A percentile compares a stretch with the other conserved stretches of the same genome.
These are phyloP conservation scores for Notothenia coriiceps DNA, from an alignment of 2,113 vertebrate genomes.

Conservation along the genomic window DNA sequence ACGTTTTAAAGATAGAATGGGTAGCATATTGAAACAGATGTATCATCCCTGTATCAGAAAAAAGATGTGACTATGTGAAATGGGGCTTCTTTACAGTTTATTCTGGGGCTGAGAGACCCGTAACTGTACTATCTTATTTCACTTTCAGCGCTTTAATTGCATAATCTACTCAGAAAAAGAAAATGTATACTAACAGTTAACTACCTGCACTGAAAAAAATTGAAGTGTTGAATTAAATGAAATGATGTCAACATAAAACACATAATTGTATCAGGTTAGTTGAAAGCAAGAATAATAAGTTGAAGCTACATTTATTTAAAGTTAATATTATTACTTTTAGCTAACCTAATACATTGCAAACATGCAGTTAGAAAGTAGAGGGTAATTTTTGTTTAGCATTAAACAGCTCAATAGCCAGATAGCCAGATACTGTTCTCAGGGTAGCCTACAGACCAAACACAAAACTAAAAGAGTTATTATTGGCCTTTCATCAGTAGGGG, in stretches of 20 bases:
- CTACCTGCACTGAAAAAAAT: no score
- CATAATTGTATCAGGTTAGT: no score
- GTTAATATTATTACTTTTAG: no score
- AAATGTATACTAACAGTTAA: no score
- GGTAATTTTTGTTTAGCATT: neutral
- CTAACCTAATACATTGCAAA: no score
- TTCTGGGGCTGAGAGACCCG: neutral
- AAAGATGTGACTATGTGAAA: neutral
- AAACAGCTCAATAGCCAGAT: neutral
- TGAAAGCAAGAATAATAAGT: no score
- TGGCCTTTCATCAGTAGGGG: neutral
- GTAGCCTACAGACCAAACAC: neutral
- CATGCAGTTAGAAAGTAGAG: no score
- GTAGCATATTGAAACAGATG: conserved; percentile 18
- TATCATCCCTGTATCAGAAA: conserved; percentile 4
- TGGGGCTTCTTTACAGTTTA: neutral
- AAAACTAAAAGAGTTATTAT: neutral
- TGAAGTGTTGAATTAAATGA: neutral
- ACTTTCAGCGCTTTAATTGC: neutral
- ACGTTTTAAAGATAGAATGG: conserved; percentile 9
- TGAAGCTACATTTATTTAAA: no score
- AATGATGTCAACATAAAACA: neutral
- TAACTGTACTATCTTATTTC: neutral
- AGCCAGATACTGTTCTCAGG: no score
- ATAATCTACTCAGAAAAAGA: neutral